Evolutionary conservation across 2,113 vertebrate genomes (phyloP).

Genomic region (Channa argus): DNA sequence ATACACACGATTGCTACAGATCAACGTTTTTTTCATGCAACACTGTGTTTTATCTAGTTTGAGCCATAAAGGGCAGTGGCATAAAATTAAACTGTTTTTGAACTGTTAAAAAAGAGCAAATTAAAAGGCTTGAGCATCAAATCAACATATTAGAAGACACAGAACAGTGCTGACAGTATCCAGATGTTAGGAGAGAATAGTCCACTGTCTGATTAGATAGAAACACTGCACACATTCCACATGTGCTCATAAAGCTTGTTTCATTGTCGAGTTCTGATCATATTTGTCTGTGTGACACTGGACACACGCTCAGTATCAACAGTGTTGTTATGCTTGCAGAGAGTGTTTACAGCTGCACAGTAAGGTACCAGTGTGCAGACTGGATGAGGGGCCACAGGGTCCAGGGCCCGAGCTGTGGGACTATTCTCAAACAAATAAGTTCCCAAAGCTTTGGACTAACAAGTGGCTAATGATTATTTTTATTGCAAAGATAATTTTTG

Average conservation of each 20-base stretch:
- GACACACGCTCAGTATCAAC: not conserved
- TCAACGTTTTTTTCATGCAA: too few species aligned
- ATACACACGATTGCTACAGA: too few species aligned
- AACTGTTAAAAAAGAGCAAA: too few species aligned
- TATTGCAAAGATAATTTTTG: too few species aligned
- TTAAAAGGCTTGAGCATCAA: too few species aligned
- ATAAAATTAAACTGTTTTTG: too few species aligned
- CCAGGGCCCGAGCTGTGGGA: slow-evolving; percentile 7
- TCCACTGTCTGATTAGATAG: not conserved
- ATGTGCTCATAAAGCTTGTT: slow-evolving; percentile 2
- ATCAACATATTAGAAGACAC: not conserved
- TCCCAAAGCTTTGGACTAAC: too few species aligned
- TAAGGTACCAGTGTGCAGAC: slow-evolving; percentile 12
- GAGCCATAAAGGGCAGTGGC: too few species aligned
- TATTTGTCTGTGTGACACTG: not conserved
- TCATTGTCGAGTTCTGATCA: not conserved
- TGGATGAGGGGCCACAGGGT: slow-evolving; percentile 1
- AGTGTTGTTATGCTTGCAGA: not conserved
- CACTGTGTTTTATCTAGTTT: too few species aligned
- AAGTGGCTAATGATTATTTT: too few species aligned
- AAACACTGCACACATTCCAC: not conserved
- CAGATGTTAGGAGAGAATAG: not conserved
- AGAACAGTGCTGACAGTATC: too few species aligned
- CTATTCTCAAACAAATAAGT: not conserved
- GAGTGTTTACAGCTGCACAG: not conserved